A percentile compares a stretch with the other conserved stretches of the same genome.
Evolutionary conservation across 64 coral and sea anemone genomes (phyloP).

Genomic region (Catalaphyllia jardinei): DNA sequence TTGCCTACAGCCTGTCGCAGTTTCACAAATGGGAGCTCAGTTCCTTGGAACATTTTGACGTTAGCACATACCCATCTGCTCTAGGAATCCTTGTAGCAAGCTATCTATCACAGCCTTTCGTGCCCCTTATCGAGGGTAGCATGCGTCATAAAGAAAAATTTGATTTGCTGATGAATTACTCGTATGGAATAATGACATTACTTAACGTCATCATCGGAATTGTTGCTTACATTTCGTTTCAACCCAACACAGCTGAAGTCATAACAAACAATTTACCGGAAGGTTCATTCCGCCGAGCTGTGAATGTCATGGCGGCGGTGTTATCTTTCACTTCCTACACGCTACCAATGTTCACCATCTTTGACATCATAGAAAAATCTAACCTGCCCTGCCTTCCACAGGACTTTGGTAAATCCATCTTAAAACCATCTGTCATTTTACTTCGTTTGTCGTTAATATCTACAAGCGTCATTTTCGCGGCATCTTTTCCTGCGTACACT

Average conservation of each 20-base stretch:
- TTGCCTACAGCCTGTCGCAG: constrained; percentile 71
- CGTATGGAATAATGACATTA: constrained; percentile 83
- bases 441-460: constrained; percentile 60
- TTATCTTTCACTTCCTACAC: constrained; percentile 92
- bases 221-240: constrained; percentile 88
- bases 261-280: constrained; percentile 94
- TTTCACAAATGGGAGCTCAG: constrained; percentile 74
- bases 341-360: constrained; percentile 97
- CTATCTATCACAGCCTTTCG: constrained; percentile 95
- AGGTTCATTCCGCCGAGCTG: constrained; percentile 69
- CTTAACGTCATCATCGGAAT: constrained; percentile 92
- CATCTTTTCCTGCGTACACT: constrained; percentile 75
- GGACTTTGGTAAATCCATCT: constrained; percentile 58
- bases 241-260: constrained; percentile 89
- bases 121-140: constrained; percentile 91
- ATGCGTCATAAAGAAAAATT: constrained; percentile 85
- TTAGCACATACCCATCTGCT: constrained; percentile 82
- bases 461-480: constrained; percentile 68
- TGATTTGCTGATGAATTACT: constrained; percentile 69
- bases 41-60: constrained; percentile 78
- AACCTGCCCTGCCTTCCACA: constrained; percentile 47
- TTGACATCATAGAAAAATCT: constrained; percentile 83
- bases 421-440: constrained; percentile 37
- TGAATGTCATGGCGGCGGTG: constrained; percentile 85
- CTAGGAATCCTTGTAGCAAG: constrained; percentile 91